Conservation (phyloP, 2,797 vertebrate species). For the Vultur gryphus region DNA sequence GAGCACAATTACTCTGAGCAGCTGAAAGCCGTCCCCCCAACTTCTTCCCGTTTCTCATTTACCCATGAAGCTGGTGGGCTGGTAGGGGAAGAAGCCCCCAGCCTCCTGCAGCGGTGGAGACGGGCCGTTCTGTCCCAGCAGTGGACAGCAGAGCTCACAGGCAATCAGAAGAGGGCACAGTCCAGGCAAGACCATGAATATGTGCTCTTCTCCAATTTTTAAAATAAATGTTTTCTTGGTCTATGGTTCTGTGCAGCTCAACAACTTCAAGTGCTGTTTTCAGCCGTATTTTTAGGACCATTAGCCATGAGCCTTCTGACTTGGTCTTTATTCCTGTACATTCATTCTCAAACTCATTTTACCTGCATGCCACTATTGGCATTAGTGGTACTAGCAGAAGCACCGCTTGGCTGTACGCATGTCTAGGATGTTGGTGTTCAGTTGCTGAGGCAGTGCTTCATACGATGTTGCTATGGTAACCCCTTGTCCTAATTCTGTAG, state of each 20-base stretch:
- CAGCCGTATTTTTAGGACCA: neutral
- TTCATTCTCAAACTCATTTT: neutral
- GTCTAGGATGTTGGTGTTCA: neutral
- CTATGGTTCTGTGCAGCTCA: neutral
- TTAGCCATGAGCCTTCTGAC: neutral
- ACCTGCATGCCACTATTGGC: neutral
- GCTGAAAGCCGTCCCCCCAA: accelerated
- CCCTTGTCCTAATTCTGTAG: neutral
- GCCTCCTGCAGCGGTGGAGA: neutral
- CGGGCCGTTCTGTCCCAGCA: neutral
- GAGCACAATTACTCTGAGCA: neutral
- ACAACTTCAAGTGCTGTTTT: neutral
- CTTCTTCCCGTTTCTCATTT: neutral
- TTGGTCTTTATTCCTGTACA: neutral
- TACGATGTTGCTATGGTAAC: neutral
- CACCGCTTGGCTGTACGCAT: neutral
- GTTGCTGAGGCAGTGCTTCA: neutral
- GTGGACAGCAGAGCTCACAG: neutral
- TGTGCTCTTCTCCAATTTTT: neutral
- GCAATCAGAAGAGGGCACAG: neutral
- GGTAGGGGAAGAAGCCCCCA: neutral
- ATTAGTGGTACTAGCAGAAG: neutral
- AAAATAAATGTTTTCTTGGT: neutral
- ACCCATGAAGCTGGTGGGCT: neutral
- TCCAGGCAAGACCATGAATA: neutral